A percentile compares a stretch with the other conserved stretches of the same genome.
Evolutionary conservation across 53 echinoderm and acorn worm genomes (phyloP).

Genomic region (Echinarachnius parma): DNA sequence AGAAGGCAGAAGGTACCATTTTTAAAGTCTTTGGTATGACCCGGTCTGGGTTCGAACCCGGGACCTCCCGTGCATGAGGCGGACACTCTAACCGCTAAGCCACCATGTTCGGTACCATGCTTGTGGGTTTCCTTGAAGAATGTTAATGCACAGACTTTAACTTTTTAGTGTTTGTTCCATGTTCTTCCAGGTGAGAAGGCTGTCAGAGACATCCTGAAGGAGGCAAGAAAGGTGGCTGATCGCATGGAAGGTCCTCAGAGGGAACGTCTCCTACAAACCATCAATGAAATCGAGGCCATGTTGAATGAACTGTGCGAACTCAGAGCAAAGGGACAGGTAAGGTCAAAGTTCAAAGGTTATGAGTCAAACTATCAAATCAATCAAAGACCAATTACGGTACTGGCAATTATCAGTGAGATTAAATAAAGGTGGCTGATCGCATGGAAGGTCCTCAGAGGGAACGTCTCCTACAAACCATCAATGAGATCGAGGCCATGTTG

Average conservation of each 20-base stretch:
- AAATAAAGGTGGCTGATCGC: slow-evolving; percentile 77
- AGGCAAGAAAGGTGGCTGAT: slow-evolving; percentile 76
- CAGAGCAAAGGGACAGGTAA: slow-evolving; percentile 73
- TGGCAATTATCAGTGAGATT: no score
- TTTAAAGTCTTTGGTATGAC: no score
- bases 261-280: slow-evolving; percentile 51
- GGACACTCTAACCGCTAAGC: no score
- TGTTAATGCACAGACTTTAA: no score
- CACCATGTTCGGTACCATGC: no score
- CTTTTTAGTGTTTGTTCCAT: no score
- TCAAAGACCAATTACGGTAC: no score
- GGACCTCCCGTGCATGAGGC: no score
- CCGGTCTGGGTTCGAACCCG: no score
- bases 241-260: slow-evolving; percentile 67
- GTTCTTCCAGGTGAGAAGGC: slow-evolving; percentile 85
- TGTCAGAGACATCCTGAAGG: slow-evolving; percentile 71
- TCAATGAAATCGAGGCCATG: slow-evolving; percentile 68
- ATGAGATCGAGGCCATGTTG: slow-evolving; percentile 67
- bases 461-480: slow-evolving; percentile 53
- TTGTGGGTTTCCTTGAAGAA: no score
- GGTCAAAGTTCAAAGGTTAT: neutral
- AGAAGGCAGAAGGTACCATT: no score
- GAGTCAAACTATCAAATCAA: no score
- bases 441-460: slow-evolving; percentile 64
- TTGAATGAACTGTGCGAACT: slow-evolving; percentile 69